Evolutionary conservation across 2,113 vertebrate species (phyloP), one percentile per base, ranked within the genome.

Genomic region (Physeter macrocephalus): DNA sequence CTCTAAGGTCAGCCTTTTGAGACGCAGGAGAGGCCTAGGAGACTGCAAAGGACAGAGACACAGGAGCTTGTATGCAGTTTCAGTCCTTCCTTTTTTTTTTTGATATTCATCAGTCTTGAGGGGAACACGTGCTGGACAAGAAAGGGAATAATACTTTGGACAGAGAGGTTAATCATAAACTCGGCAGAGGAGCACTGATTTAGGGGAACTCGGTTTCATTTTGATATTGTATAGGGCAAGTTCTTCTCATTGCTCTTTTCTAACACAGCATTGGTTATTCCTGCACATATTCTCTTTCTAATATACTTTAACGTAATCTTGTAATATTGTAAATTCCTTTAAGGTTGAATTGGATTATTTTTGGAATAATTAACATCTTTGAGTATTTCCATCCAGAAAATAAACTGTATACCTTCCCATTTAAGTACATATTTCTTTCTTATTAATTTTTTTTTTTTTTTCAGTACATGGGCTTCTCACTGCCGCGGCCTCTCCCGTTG

Each of bases 251-350:
- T 43, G 6, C 1, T 74, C 9, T 88, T 93, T 75, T 67, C 21
- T 9, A 12, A 29, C 2, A 31, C 1, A 31, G 3, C 6, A 25
- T 36, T 17, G 21, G 3, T 21, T 41, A 52, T 61, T 2, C 17
- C 54, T 84, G 7, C 31, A 86, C 3, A 64, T 46, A 43, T 14
- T 85, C 18, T 39, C 20, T 59, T 52, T 41, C 17, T 46, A 7
- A 18, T 61, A 78, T 31, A 46, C 8, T 43, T 84, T 57, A 29
- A 69, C 61, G 36, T 85, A 93, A 61, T 57, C 41, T n/a, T n/a
- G 17, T 71, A 17, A 67, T 66, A 39, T 66, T 90, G 10, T 43
- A 61, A 94, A 43, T 75, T 92, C 4, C 1, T 34, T 94, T 69
- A 52, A 10, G 75, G 14, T 88, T 67, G 9, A 94, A 57, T 36